These are phyloP conservation scores for Stenurella melanura DNA, from an alignment of 2,888 invertebrate genomes.

Conservation along the genomic window DNA sequence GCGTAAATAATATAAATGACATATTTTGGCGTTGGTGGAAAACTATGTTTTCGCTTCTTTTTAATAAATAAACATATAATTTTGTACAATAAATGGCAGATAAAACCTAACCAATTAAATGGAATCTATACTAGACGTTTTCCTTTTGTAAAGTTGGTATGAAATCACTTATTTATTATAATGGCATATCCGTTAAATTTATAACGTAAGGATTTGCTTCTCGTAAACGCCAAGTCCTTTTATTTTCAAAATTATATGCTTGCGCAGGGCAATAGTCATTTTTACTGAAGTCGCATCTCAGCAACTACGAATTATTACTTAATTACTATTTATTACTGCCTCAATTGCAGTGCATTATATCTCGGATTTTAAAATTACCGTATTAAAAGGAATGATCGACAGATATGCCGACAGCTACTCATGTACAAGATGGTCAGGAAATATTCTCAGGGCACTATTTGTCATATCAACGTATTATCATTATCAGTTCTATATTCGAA, in stretches of 20 bases:
- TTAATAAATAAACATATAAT: too few species aligned
- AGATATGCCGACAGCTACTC: constrained; percentile 17
- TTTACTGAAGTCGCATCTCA: constrained; percentile 1
- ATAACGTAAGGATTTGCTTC: background rate
- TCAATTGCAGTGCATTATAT: constrained; percentile 9
- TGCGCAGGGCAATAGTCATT: constrained; percentile 3
- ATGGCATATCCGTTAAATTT: background rate
- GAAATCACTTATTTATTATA: background rate
- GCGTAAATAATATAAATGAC: too few species aligned
- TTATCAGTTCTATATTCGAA: too few species aligned
- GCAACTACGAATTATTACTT: constrained; percentile 11
- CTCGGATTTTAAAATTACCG: constrained; percentile 9
- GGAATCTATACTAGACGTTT: too few species aligned
- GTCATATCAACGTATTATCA: background rate
- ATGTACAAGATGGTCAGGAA: background rate
- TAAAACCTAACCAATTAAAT: too few species aligned
- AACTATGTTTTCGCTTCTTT: too few species aligned
- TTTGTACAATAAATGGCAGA: too few species aligned
- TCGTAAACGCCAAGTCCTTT: background rate
- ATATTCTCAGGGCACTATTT: background rate
- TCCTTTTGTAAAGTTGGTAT: background rate
- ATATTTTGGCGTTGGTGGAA: too few species aligned
- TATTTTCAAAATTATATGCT: background rate
- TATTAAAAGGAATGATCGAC: constrained; percentile 2
- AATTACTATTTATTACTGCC: constrained; percentile 22